phyloP scores from a whole-genome alignment of 2,797 vertebrate genomes.

The Danionella dracula region DNA sequence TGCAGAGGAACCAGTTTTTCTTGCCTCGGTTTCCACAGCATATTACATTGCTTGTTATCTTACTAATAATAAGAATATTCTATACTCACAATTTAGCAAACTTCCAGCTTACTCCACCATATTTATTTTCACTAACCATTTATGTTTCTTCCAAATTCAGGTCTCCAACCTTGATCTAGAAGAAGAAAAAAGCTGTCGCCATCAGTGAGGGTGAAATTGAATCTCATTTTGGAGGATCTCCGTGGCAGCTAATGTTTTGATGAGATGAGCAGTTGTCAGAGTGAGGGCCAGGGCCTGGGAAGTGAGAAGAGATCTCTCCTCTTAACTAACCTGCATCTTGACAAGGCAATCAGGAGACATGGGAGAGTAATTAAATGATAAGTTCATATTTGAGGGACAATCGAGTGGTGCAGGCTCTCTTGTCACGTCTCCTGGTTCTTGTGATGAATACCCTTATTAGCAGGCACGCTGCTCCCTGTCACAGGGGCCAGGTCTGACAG shows the following conservation, averaged over 20 bases:
- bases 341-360: slow-evolving; percentile 74
- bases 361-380: slow-evolving; percentile 89
- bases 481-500: slow-evolving; percentile 62
- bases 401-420: slow-evolving; percentile 57
- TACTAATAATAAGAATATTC: no score
- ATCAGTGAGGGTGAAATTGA: slow-evolving; percentile 42
- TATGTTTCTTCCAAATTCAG: slow-evolving; percentile 36
- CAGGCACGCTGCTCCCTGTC: slow-evolving; percentile 71
- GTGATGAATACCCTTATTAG: slow-evolving; percentile 90
- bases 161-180: slow-evolving; percentile 37
- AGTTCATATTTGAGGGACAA: slow-evolving; percentile 87
- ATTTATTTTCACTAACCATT: slow-evolving; percentile 39
- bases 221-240: slow-evolving; percentile 46
- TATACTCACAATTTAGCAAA: no score
- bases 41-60: no score
- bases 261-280: slow-evolving; percentile 62
- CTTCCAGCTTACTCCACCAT: not conserved
- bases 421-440: slow-evolving; percentile 65
- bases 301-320: slow-evolving; percentile 67
- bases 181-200: slow-evolving; percentile 17
- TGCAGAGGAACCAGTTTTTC: no score
- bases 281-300: slow-evolving; percentile 40
- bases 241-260: slow-evolving; percentile 56
- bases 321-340: slow-evolving; percentile 84
- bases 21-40: no score